phyloP scores from a whole-genome alignment of 2,113 vertebrate species.

The Ophthalmolycus amberensis region DNA sequence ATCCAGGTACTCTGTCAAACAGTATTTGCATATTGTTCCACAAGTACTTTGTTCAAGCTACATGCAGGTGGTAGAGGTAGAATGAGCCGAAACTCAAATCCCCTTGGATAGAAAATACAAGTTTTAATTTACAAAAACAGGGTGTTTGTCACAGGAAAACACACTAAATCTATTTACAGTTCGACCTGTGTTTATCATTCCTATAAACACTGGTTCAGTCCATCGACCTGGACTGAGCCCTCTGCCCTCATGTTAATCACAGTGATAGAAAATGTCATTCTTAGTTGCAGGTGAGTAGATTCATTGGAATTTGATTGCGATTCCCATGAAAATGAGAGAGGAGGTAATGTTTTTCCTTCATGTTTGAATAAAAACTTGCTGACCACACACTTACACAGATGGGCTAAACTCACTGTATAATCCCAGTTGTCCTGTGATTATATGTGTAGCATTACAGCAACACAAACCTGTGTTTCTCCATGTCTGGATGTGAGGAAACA shows the following conservation, averaged over 20 bases:
- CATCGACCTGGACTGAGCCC: conserved; percentile 45
- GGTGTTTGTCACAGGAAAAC: conserved; percentile 2
- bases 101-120: not conserved
- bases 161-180: conserved; percentile 9
- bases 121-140: not conserved
- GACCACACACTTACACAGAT: conserved; percentile 62
- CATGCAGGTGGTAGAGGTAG: not conserved
- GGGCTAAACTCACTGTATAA: conserved; percentile 65
- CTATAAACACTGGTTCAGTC: not conserved
- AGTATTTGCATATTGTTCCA: not conserved
- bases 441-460: conserved; percentile 52
- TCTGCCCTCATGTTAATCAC: conserved; percentile 47
- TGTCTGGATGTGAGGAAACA: conserved; percentile 58
- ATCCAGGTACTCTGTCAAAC: conserved; percentile 88
- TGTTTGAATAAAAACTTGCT: conserved; percentile 60
- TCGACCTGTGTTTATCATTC: conserved; percentile 13
- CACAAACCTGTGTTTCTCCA: conserved; percentile 63
- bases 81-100: not conserved
- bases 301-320: conserved; percentile 49
- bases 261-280: conserved; percentile 43
- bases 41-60: not conserved
- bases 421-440: conserved; percentile 72
- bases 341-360: conserved; percentile 56
- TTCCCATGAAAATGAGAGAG: conserved; percentile 39
- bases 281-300: conserved; percentile 50